Base-by-base conservation (phyloP, 2,888 invertebrate species). In the Yponomeuta cagnagella region DNA sequence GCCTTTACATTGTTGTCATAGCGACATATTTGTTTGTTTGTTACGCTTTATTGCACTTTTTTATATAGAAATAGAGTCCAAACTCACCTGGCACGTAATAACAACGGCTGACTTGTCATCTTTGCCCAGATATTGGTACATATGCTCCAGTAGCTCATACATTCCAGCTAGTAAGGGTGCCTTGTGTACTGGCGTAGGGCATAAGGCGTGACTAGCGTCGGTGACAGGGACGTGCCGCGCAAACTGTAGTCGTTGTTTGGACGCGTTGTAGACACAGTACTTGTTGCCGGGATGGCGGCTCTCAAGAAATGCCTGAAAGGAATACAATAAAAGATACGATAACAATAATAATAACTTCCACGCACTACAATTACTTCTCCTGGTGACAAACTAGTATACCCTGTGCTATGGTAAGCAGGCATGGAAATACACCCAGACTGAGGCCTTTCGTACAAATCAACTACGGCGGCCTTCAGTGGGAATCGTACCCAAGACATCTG, bases 231-330 rank as follows among this genome's bases (percentile, higher is more conserved):
- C 95, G 90, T 74, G 94, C 79, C 76, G 94, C 88, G 80, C 94
- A 93, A 79, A 95, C 85, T 81, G 93, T 77, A 83, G 93, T 73
- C 88, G 93, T 48, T 86, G 83, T 69, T 85, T 82, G 65, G 95
- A 95, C 23, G 97, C 93, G 86, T 98, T 98, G 84, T 98, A 98
- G 70, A 99, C 91, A 90, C 96, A 94, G 93, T 98, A 93, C 93
- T 95, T 92, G 84, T 95, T 93, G 87, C 95, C 93, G 70, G 95
- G 93, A 90, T 96, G 95, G 81, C 96, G 94, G 52, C 95, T 94
- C 77, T 97, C 96, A 43, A 98, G 92, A 78, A 95, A 97, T 65
- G 94, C 93, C 92, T 93, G 75, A 0, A 67, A 9, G 48, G n/a
- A 48, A 12, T 31, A 48, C 4, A 68, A 70, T 63, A 30, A 15